Percentiles rank a stretch among this genome's conserved stretches.
These are phyloP conservation scores for Sphaeridia pumilis DNA, from an alignment of 2,888 invertebrate genomes.

Conservation along the genomic window DNA sequence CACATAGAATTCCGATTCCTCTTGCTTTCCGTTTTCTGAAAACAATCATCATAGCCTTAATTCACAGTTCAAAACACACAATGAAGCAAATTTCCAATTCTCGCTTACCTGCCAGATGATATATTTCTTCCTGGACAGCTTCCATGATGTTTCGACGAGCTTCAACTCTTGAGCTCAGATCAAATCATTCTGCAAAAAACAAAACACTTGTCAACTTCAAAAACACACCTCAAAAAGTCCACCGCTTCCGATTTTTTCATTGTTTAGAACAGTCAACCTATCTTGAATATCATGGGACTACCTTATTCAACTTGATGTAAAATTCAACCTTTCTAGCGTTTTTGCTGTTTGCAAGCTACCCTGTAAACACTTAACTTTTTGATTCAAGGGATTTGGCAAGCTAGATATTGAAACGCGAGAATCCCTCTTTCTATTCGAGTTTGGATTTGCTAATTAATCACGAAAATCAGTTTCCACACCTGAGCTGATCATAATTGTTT, in stretches of 20 bases:
- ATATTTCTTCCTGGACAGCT: constrained; percentile 21
- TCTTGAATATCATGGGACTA: too few species aligned
- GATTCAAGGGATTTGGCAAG: too few species aligned
- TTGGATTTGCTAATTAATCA: too few species aligned
- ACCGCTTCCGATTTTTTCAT: not conserved
- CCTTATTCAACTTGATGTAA: too few species aligned
- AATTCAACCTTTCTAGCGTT: too few species aligned
- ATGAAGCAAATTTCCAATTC: not conserved
- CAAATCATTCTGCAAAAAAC: not conserved
- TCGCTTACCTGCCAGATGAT: constrained; percentile 20
- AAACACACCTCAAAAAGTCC: not conserved
- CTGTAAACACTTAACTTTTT: too few species aligned
- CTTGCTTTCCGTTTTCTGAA: constrained; percentile 9
- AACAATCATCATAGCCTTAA: not conserved
- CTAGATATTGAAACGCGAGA: too few species aligned
- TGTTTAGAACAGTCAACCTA: not conserved
- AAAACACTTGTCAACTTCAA: too few species aligned
- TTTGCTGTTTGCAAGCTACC: too few species aligned
- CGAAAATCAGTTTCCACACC: too few species aligned
- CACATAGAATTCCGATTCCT: constrained; percentile 21
- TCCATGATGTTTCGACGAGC: constrained; percentile 20
- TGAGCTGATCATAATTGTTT: too few species aligned
- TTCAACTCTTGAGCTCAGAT: not conserved
- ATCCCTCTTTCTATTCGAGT: too few species aligned
- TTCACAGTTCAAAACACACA: not conserved